These are phyloP conservation scores for Onchidella celtica DNA, from an alignment of 2,888 invertebrate species.

Conservation along the genomic window DNA sequence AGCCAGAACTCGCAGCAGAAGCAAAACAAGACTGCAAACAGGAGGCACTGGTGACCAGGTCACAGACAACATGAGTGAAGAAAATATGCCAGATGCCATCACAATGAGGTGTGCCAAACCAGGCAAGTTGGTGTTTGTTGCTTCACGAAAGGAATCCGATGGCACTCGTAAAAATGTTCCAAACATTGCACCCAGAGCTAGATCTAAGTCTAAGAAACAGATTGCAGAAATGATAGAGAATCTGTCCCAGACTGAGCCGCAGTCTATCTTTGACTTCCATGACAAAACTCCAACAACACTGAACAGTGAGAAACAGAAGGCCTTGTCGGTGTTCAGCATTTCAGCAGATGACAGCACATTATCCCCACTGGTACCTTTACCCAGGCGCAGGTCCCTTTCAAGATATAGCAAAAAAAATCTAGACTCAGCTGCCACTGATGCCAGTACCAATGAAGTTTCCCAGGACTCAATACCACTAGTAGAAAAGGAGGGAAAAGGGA, in stretches of 20 bases:
- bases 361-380: slow-evolving; percentile 33
- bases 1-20: too few relatives aligned
- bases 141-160: slow-evolving; percentile 66
- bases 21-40: too few relatives aligned
- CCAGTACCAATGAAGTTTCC: background rate
- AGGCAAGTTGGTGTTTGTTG: slow-evolving; percentile 68
- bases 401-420: background rate
- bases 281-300: slow-evolving; percentile 59
- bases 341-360: slow-evolving; percentile 64
- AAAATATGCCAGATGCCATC: slow-evolving; percentile 55
- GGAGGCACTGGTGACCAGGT: too few relatives aligned
- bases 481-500: too few relatives aligned
- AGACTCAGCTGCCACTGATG: background rate
- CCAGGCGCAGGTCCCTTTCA: background rate
- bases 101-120: slow-evolving; percentile 62
- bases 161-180: slow-evolving; percentile 68
- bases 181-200: slow-evolving; percentile 58
- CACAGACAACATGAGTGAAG: too few relatives aligned
- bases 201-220: slow-evolving; percentile 64
- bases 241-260: slow-evolving; percentile 51
- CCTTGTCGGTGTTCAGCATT: slow-evolving; percentile 60
- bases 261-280: slow-evolving; percentile 65
- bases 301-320: slow-evolving; percentile 28
- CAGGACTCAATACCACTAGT: background rate
- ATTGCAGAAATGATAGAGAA: slow-evolving; percentile 58